These are phyloP conservation scores for Diplazon laetatorius DNA, from an alignment of 2,888 invertebrate species.

Conservation along the genomic window DNA sequence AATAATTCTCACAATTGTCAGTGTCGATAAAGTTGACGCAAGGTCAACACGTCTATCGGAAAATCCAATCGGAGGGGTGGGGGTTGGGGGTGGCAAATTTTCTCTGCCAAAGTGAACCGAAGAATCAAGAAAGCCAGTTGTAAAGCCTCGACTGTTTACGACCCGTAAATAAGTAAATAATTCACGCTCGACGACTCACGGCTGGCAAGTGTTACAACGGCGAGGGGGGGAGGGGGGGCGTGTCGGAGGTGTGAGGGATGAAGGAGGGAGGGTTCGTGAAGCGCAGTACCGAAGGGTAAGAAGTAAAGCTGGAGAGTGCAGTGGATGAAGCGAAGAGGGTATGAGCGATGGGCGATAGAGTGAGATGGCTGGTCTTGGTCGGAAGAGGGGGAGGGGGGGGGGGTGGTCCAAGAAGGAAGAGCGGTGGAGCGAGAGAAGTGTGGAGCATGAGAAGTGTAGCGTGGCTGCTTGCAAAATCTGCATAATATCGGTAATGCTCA, in stretches of 20 bases:
- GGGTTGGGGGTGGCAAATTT: no score
- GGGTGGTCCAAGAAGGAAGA: slow-evolving; percentile 32
- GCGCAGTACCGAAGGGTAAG: slow-evolving; percentile 64
- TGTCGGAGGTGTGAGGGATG: slow-evolving; percentile 23
- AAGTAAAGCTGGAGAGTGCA: slow-evolving; percentile 71
- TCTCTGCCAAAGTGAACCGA: no score
- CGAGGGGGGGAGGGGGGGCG: slow-evolving; percentile 9
- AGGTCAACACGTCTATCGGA: background rate
- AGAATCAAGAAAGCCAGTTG: slow-evolving; percentile 62
- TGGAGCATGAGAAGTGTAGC: slow-evolving; percentile 61
- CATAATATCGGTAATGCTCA: slow-evolving; percentile 82
- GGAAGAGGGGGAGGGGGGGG: background rate
- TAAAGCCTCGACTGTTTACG: slow-evolving; percentile 77
- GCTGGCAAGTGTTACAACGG: slow-evolving; percentile 74
- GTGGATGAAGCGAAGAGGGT: slow-evolving; percentile 65
- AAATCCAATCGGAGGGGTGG: no score
- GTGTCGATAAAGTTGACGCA: background rate
- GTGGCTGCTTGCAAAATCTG: slow-evolving; percentile 74
- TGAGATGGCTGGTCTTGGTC: slow-evolving; percentile 33
- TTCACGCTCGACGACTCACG: slow-evolving; percentile 76
- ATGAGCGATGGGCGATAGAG: slow-evolving; percentile 37
- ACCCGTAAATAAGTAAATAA: slow-evolving; percentile 81
- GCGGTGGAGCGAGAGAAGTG: slow-evolving; percentile 26
- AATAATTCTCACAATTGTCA: background rate
- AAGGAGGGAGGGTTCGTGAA: slow-evolving; percentile 30